A percentile compares a stretch with the other conserved stretches of the same genome.
Evolutionary conservation across 1,140 invertebrate species (phyloP).

Genomic region (Leptestheria dahalacensis): DNA sequence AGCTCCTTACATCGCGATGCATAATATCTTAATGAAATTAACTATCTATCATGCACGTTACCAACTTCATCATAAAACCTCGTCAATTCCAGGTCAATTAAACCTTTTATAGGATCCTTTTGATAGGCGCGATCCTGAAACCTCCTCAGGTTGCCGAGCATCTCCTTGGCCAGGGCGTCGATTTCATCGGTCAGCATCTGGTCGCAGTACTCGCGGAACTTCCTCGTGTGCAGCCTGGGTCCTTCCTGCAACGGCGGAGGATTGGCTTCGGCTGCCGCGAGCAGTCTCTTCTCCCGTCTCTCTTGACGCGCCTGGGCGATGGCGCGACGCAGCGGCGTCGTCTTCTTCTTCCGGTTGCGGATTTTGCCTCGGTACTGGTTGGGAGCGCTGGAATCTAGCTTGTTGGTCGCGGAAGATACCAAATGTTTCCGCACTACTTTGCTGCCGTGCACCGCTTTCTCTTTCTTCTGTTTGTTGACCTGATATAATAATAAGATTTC

Average conservation of each 20-base stretch:
- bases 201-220: conserved; percentile 14
- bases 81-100: too few relatives aligned
- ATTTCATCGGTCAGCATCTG: conserved; percentile 17
- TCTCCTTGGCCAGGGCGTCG: conserved; percentile 4
- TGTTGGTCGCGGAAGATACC: conserved; percentile 5
- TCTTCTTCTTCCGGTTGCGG: conserved; percentile 11
- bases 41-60: too few relatives aligned
- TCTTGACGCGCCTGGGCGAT: conserved; percentile 4
- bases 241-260: not conserved
- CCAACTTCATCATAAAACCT: too few relatives aligned
- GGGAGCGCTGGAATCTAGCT: conserved; percentile 10
- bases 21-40: too few relatives aligned
- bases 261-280: not conserved
- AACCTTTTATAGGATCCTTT: conserved; percentile 35
- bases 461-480: conserved; percentile 11
- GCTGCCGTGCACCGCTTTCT: not conserved
- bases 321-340: conserved; percentile 12
- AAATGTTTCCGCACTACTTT: not conserved
- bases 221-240: conserved; percentile 5
- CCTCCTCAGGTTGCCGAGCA: conserved; percentile 32
- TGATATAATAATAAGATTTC: too few relatives aligned
- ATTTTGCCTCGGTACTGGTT: conserved; percentile 15
- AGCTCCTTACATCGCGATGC: too few relatives aligned
- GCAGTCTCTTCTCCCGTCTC: not conserved
- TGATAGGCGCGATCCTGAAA: conserved; percentile 36